Evolutionary conservation across 2,797 vertebrate genomes (phyloP), one percentile per base, ranked within the genome.

Genomic region (Mallotus villosus): DNA sequence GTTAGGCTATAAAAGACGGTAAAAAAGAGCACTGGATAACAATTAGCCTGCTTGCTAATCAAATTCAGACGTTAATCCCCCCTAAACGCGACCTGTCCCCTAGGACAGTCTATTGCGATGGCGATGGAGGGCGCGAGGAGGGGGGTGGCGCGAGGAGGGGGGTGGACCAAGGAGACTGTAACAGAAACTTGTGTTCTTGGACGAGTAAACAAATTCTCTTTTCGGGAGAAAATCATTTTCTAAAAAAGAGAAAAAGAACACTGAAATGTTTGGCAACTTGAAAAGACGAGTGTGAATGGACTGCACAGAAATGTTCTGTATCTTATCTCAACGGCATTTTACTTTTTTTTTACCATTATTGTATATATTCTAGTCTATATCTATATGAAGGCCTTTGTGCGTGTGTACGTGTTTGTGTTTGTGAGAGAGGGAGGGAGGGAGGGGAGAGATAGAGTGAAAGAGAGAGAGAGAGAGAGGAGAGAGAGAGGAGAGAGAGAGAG

Each of bases 11-110:
- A 62, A 11, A 41, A 60, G 51, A 78, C 55, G 61, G 64, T 66
- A 62, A 60, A 62, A 60, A 64, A 65, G 62, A 51, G 58, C 24
- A 55, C 59, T 68, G 53, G 41, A 27, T 64, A 55, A 72, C 71
- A 74, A 81, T 75, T 69, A 73, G 19, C 65, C 63, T n/a, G 63
- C 55, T 25, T 68, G 22, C 51, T 70, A 72, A 77, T 76, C 72
- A 64, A 55, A 46, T 53, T 64, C 51, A 74, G 62, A 60, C 17
- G 17, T 63, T 73, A 55, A 61, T 79, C 41, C 74, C 68, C 59
- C 69, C 27, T 19, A 75, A 66, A 81, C 25, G 71, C 41, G 62
- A 68, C 67, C 61, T 65, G 53, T 29, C 62, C 71, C 66, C n/a
- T 24, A 58, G 59, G 72, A 74, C 68, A 51, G 41, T 8, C 41